Evolutionary conservation across 2,888 invertebrate genomes (phyloP), one percentile per base, ranked within the genome.

Genomic region (Acronicta leporina): DNA sequence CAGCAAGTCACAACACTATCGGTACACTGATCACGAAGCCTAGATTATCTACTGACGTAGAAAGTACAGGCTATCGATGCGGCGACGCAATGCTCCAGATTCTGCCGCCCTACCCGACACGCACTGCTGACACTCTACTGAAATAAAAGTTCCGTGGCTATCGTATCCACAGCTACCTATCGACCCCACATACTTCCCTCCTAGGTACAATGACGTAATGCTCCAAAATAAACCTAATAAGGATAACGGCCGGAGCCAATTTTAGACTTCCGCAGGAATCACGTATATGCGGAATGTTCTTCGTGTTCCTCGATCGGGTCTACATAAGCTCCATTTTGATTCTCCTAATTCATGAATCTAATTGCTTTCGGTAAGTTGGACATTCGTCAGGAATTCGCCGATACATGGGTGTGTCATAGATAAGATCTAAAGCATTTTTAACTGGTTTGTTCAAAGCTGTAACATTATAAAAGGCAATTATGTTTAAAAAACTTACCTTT

Each of bases 181-280:
- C 80, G 82, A 83, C 79, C 79, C 80, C 79, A 75, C 79, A 77
- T 80, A 76, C 80, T 79, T 80, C 79, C 84, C 77, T 77, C 73
- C 47, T 78, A 77, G 53, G 81, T 81, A 82, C 82, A 89, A 90
- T 94, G 94, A 94, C 94, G 94, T 94, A 94, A 94, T 94, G 89
- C 79, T 89, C 92, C 89, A 93, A 94, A 94, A 94, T 94, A 94
- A 92, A 92, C 91, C 87, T 84, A 91, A 85, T 89, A 92, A 80
- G 92, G 92, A 89, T 89, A 89, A 88, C 84, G 77, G 74, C 74
- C 68, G 63, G 41, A 56, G 62, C 62, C 76, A 73, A 84, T 81
- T 84, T 79, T 84, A 80, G 77, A 85, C 79, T 82, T 86, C 83
- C 83, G 82, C 72, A 75, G 73, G 70, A 77, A 70, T 47, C 33